These are phyloP conservation scores for Mus caroli DNA, from an alignment of 2,797 vertebrate species.

Conservation along the genomic window DNA sequence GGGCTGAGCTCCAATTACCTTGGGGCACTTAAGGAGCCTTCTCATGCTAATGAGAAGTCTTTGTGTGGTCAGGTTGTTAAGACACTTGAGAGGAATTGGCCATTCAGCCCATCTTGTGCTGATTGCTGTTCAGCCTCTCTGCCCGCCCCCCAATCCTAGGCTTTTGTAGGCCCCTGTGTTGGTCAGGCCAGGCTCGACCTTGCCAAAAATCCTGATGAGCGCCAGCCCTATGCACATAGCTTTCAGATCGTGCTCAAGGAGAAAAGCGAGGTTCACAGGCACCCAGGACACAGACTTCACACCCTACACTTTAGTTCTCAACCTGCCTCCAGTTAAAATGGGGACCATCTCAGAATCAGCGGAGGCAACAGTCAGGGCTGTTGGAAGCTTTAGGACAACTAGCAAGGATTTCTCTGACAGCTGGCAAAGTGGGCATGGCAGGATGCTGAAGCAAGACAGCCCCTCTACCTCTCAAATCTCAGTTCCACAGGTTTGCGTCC, in stretches of 20 bases:
- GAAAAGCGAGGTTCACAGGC: neutral
- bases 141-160: neutral
- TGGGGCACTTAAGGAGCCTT: neutral
- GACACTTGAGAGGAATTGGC: neutral
- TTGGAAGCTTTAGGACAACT: neutral
- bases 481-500: neutral
- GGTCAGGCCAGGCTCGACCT: neutral
- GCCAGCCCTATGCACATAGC: neutral
- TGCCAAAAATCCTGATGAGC: neutral
- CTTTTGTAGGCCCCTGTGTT: neutral
- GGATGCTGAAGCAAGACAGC: neutral
- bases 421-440: no score
- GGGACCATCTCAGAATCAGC: neutral
- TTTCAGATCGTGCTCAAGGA: neutral
- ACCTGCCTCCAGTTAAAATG: neutral
- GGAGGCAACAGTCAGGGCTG: neutral
- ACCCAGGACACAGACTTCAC: no score
- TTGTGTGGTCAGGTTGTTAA: neutral
- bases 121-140: neutral
- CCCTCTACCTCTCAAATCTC: neutral
- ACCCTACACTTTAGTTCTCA: neutral
- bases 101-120: fast-evolving
- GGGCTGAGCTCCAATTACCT: conserved; percentile 20
- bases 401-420: neutral
- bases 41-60: neutral